Conservation (phyloP, 2,113 vertebrate genomes). For the Pluvialis apricaria region DNA sequence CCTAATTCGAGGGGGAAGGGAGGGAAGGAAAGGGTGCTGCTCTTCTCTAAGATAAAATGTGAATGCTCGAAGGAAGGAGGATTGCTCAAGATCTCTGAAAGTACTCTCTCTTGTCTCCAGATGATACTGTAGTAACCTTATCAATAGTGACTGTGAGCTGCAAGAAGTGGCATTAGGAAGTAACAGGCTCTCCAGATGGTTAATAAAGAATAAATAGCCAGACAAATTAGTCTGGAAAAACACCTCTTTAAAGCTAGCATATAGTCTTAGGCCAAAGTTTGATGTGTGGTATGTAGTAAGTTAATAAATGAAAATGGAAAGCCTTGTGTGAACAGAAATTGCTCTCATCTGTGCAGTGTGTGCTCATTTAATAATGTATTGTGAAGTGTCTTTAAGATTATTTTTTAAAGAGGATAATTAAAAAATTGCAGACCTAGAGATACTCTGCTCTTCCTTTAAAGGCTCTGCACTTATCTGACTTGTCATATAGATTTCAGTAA, state of each 20-base stretch:
- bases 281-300: neutral
- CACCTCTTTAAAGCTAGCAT: neutral
- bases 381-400: neutral
- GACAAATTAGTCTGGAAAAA: neutral
- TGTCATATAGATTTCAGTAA: neutral
- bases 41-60: neutral
- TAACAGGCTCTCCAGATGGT: neutral
- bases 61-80: neutral
- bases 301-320: neutral
- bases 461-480: neutral
- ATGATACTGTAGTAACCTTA: neutral
- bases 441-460: neutral
- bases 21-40: neutral
- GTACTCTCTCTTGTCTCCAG: neutral
- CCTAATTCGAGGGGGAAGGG: neutral
- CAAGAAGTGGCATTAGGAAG: neutral
- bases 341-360: fast-evolving
- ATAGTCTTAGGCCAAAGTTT: neutral
- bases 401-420: neutral
- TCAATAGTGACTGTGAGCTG: neutral
- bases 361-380: neutral
- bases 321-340: neutral
- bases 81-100: neutral
- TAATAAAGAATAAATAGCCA: neutral
- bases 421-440: neutral